Conservation (phyloP, 2,113 vertebrate species). For the Labeo rohita region DNA sequence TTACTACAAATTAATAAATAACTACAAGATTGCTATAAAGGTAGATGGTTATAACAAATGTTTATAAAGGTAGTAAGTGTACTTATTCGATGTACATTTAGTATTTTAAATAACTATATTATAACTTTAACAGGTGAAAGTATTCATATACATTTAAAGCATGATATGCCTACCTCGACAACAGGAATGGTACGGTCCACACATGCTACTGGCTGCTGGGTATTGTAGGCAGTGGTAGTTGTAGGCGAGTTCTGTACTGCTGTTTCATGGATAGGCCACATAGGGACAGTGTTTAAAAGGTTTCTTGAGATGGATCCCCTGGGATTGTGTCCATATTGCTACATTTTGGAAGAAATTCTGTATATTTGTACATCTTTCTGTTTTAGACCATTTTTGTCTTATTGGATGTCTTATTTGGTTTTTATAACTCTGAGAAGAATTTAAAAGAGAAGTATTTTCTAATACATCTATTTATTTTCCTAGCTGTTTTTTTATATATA, state of each 20-base stretch:
- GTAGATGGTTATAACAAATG: neutral
- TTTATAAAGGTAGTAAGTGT: neutral
- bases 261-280: neutral
- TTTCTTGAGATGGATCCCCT: too few relatives aligned
- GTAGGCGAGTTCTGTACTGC: neutral
- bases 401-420: too few relatives aligned
- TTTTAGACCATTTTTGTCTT: too few relatives aligned
- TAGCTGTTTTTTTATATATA: too few relatives aligned
- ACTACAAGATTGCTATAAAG: neutral
- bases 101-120: neutral
- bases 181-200: conserved; percentile 29
- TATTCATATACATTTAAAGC: neutral
- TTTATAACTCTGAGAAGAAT: too few relatives aligned
- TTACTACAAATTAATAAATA: neutral
- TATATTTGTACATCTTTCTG: too few relatives aligned
- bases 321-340: too few relatives aligned
- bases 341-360: too few relatives aligned
- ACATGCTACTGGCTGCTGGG: neutral
- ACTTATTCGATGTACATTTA: neutral
- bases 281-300: neutral
- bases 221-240: neutral
- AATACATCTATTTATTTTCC: too few relatives aligned
- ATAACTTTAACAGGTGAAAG: neutral
- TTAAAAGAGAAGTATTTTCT: too few relatives aligned
- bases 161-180: neutral